A percentile compares a stretch with the other conserved stretches of the same genome.
Conservation (phyloP, 2,797 vertebrate species). For the Crotalus adamanteus region DNA sequence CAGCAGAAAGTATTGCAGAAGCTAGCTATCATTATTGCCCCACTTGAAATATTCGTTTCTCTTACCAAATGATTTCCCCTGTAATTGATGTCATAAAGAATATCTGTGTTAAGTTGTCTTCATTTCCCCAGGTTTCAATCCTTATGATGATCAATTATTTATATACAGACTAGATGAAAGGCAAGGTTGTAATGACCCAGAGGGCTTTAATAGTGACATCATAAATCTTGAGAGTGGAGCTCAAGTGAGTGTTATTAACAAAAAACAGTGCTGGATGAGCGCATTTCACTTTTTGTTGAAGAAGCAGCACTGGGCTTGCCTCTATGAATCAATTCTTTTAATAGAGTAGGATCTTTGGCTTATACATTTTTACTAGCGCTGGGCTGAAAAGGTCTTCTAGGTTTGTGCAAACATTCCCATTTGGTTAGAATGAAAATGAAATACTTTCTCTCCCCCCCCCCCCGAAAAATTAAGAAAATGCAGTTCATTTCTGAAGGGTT, state of each 20-base stretch:
- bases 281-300: conserved; percentile 55
- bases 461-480: background rate
- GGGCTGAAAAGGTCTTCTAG: background rate
- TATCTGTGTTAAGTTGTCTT: conserved; percentile 75
- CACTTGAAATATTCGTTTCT: conserved; percentile 73
- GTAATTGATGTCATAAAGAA: conserved; percentile 81
- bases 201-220: conserved; percentile 68
- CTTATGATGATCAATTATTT: conserved; percentile 79
- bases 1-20: conserved; percentile 72
- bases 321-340: background rate
- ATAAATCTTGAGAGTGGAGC: conserved; percentile 68
- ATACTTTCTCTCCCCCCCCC: background rate
- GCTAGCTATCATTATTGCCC: conserved; percentile 65
- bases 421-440: background rate
- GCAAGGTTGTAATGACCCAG: conserved; percentile 68
- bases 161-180: conserved; percentile 71
- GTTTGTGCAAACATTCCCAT: background rate
- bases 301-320: conserved; percentile 7
- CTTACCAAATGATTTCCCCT: conserved; percentile 73
- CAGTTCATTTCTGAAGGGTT: background rate
- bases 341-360: background rate
- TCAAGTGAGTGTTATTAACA: conserved; percentile 63
- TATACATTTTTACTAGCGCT: background rate
- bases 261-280: conserved; percentile 51
- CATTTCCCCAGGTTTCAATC: conserved; percentile 71